These are phyloP conservation scores for Stichopus chloronotus DNA, from an alignment of 35 echinoderm and acorn worm species.

Conservation along the genomic window DNA sequence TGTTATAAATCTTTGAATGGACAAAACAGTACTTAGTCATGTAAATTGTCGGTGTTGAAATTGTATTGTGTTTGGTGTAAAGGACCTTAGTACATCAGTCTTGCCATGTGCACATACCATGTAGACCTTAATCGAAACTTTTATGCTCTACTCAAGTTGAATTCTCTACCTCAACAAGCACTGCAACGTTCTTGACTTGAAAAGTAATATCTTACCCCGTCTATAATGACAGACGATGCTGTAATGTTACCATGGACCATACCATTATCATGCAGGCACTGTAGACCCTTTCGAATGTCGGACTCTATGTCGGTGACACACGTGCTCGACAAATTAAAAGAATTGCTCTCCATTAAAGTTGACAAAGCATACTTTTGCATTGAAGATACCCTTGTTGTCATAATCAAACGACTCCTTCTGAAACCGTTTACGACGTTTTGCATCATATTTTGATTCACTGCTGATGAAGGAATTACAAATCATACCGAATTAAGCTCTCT, in stretches of 20 bases:
- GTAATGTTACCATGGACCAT: background rate
- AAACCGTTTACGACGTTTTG: background rate
- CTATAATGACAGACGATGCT: background rate
- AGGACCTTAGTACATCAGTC: background rate
- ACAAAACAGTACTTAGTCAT: background rate
- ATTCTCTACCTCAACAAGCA: background rate
- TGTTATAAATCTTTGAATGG: background rate
- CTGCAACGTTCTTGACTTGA: background rate
- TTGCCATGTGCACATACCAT: background rate
- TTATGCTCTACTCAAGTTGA: background rate
- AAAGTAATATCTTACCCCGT: constrained; percentile 6
- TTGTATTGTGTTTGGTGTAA: background rate
- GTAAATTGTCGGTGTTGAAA: background rate
- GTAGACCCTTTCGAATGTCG: background rate
- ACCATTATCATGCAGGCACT: background rate
- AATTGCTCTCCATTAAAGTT: background rate
- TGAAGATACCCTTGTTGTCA: background rate
- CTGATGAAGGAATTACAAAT: background rate
- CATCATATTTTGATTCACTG: background rate
- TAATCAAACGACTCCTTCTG: background rate
- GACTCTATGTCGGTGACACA: background rate
- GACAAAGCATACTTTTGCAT: background rate
- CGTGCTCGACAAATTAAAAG: background rate
- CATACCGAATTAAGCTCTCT: no score
- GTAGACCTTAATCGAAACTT: no score